phyloP scores from a whole-genome alignment of 2,113 vertebrate species.

The Ploceus nigricollis region DNA sequence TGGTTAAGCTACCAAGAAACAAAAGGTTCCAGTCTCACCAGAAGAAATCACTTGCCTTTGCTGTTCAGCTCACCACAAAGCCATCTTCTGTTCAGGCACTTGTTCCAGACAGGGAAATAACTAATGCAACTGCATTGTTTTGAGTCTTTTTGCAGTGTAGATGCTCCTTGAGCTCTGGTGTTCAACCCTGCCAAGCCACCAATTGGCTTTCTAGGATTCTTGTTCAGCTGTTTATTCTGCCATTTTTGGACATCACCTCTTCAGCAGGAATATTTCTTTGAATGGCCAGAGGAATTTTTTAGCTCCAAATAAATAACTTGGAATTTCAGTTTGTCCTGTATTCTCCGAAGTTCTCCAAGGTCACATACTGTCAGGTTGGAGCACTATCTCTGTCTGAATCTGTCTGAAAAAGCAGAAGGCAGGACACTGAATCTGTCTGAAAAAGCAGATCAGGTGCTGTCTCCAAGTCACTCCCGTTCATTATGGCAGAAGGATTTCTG shows the following conservation, averaged over 20 bases:
- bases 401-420: slow-evolving; percentile 41
- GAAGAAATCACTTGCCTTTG: not conserved
- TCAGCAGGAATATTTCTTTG: slow-evolving; percentile 35
- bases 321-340: slow-evolving; percentile 62
- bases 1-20: not conserved
- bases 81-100: not conserved
- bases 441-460: slow-evolving; percentile 5
- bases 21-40: not conserved
- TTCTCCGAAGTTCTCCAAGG: slow-evolving; percentile 2
- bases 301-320: slow-evolving; percentile 57
- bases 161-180: rapidly evolving
- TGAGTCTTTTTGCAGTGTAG: not conserved
- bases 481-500: not conserved
- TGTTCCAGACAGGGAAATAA: not conserved
- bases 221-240: not conserved
- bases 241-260: slow-evolving; percentile 7
- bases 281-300: slow-evolving; percentile 30
- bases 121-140: not conserved
- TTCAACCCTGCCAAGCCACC: not conserved
- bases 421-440: slow-evolving; percentile 24
- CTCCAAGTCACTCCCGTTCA: not conserved
- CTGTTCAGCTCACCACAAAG: not conserved
- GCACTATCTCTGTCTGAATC: slow-evolving; percentile 30
- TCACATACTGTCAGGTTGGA: slow-evolving; percentile 14
- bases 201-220: not conserved